Conservation (phyloP, 1,140 invertebrate species). For the Armadillidium nasatum region DNA sequence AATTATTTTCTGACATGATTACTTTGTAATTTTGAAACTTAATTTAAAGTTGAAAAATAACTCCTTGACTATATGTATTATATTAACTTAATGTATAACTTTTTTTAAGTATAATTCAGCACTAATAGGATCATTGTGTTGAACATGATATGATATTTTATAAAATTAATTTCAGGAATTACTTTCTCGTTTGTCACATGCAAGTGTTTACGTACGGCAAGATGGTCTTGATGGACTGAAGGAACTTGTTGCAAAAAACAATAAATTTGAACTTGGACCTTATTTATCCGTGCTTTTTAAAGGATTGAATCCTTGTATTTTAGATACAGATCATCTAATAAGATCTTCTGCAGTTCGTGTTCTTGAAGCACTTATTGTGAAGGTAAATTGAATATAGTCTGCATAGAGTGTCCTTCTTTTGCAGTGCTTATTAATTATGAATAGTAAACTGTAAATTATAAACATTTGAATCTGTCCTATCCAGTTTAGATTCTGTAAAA, state of each 20-base stretch:
- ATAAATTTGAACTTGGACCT: slow-evolving; percentile 55
- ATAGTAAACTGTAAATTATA: not conserved
- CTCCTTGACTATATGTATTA: too few relatives aligned
- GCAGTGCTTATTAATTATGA: not conserved
- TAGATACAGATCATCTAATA: slow-evolving; percentile 67
- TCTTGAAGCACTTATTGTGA: slow-evolving; percentile 59
- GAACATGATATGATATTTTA: not conserved
- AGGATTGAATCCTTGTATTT: slow-evolving; percentile 61
- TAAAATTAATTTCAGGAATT: slow-evolving; percentile 58
- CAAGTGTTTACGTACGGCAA: slow-evolving; percentile 64
- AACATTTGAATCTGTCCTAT: too few relatives aligned
- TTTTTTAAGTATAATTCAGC: not conserved
- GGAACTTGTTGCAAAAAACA: slow-evolving; percentile 60
- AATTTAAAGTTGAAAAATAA: too few relatives aligned
- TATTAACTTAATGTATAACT: too few relatives aligned
- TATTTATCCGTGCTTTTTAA: slow-evolving; percentile 64
- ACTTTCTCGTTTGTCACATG: slow-evolving; percentile 67
- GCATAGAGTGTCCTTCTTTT: slow-evolving; percentile 29
- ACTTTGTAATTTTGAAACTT: too few relatives aligned
- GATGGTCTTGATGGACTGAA: slow-evolving; percentile 67
- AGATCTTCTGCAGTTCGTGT: slow-evolving; percentile 64
- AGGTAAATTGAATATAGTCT: slow-evolving; percentile 49
- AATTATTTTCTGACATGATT: too few relatives aligned
- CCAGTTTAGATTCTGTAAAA: too few relatives aligned
- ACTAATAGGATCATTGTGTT: not conserved